Conservation (phyloP, 2,797 vertebrate genomes). For the Microhierax caerulescens region DNA sequence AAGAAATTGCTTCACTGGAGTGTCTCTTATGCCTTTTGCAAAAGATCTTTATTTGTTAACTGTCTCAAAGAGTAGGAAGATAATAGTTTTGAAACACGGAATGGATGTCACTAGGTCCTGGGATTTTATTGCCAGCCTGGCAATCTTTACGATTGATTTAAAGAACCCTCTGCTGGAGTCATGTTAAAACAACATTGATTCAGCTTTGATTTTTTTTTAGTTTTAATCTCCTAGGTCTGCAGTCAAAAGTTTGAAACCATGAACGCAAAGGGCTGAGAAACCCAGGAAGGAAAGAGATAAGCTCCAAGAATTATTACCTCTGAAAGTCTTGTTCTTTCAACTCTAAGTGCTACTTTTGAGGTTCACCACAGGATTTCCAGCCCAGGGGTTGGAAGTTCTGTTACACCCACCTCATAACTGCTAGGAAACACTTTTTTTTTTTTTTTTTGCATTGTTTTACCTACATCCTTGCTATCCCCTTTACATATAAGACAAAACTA, state of each 20-base stretch:
- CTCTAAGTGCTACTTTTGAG: background rate
- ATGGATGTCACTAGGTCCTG: background rate
- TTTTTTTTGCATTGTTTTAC: background rate
- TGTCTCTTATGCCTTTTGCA: background rate
- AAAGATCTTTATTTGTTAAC: background rate
- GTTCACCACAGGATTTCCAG: background rate
- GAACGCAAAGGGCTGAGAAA: background rate
- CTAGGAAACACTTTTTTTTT: background rate
- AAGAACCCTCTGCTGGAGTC: background rate
- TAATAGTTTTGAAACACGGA: background rate
- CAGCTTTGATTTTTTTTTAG: background rate
- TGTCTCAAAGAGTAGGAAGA: background rate
- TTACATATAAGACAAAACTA: background rate
- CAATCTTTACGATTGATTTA: background rate
- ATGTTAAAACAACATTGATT: background rate
- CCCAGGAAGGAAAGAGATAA: background rate
- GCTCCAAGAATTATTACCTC: background rate
- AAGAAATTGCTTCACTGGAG: conserved; percentile 34
- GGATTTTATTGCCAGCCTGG: background rate
- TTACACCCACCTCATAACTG: background rate
- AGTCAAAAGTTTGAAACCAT: background rate
- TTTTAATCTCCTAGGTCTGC: background rate
- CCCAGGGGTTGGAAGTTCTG: background rate
- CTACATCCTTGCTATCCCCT: background rate
- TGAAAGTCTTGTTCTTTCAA: background rate